Evolutionary conservation across 2,113 vertebrate genomes (phyloP).

Genomic region (Sinocyclocheilus grahami): DNA sequence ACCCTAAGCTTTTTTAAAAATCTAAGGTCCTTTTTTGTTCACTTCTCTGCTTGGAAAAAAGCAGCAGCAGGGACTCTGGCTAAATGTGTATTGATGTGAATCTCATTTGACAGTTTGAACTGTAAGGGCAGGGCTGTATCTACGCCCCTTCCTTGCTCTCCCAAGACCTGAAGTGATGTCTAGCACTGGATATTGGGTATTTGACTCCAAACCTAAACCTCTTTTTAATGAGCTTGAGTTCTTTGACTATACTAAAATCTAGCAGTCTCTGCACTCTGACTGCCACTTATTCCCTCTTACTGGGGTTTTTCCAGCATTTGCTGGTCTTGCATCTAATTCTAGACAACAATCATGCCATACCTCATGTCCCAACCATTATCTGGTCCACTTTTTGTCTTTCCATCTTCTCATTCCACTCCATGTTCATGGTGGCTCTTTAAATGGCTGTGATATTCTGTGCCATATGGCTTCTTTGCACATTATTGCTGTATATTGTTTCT

Average conservation of each 20-base stretch:
- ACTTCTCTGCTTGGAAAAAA: background rate
- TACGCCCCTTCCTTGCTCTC: conserved; percentile 72
- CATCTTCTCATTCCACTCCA: conserved; percentile 20
- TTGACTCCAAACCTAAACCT: conserved; percentile 52
- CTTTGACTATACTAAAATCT: conserved; percentile 38
- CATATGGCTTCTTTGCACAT: conserved; percentile 11
- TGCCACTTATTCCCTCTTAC: background rate
- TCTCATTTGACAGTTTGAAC: conserved; percentile 93
- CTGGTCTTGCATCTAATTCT: conserved; percentile 11
- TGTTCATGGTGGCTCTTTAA: conserved; percentile 19
- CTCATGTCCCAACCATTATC: background rate
- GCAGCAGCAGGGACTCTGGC: conserved; percentile 20
- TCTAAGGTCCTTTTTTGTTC: background rate
- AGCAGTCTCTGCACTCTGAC: conserved; percentile 4
- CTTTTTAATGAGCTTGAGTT: conserved; percentile 3
- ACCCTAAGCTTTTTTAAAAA: background rate
- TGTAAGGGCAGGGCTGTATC: conserved; percentile 68
- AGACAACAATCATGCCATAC: background rate
- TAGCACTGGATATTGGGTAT: conserved; percentile 83
- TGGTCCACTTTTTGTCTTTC: background rate
- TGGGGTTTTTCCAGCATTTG: background rate
- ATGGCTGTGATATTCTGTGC: conserved; percentile 2
- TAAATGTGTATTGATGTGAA: conserved; percentile 68
- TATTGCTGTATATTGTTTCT: background rate
- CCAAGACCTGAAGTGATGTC: conserved; percentile 83